A percentile compares a stretch with the other conserved stretches of the same genome.
These are phyloP conservation scores for Glyphotaelius pellucidus DNA, from an alignment of 2,888 invertebrate species.

Conservation along the genomic window DNA sequence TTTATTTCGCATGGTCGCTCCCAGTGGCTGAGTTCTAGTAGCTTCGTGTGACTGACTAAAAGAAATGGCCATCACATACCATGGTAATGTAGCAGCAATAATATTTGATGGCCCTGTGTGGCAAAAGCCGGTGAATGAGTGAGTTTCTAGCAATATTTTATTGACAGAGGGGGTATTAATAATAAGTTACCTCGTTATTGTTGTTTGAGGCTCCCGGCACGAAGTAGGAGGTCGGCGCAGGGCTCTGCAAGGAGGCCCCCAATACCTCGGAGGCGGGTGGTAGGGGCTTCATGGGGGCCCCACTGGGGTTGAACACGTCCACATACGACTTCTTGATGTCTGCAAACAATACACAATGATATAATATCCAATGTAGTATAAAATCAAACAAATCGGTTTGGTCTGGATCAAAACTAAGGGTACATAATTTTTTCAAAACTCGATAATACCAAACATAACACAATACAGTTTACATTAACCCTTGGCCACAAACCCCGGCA, in stretches of 20 bases:
- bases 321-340: constrained; percentile 92
- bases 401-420: background rate
- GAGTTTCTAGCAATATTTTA: background rate
- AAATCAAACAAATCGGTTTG: background rate
- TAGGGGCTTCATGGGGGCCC: constrained; percentile 71
- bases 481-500: too few species aligned
- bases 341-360: constrained; percentile 70
- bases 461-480: too few species aligned
- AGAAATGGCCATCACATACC: too few species aligned
- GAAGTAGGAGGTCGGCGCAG: constrained; percentile 75
- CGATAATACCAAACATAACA: too few species aligned
- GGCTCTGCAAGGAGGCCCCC: constrained; percentile 71
- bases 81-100: too few species aligned
- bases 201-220: constrained; percentile 69
- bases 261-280: constrained; percentile 70
- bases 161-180: background rate
- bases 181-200: constrained; percentile 38
- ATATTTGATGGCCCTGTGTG: too few species aligned
- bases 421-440: too few species aligned
- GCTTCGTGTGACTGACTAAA: too few species aligned
- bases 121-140: too few species aligned
- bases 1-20: too few species aligned
- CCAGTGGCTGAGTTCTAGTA: too few species aligned
- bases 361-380: background rate
- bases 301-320: constrained; percentile 90